Evolutionary conservation across 2,797 vertebrate species (phyloP).

Genomic region (Ciconia nigra): DNA sequence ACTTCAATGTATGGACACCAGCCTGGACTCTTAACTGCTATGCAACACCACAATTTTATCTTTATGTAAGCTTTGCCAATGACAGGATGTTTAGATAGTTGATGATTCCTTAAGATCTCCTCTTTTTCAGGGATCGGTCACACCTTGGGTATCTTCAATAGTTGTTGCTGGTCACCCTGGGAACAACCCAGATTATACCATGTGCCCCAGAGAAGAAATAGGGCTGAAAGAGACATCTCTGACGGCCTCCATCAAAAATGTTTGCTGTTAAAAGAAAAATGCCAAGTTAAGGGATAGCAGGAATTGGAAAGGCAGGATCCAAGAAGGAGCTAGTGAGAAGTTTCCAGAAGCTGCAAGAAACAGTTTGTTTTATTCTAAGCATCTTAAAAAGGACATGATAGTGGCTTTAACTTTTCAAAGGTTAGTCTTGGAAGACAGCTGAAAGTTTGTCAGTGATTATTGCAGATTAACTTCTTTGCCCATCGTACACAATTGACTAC

Average conservation of each 20-base stretch:
- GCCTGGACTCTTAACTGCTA: background rate
- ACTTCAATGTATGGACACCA: background rate
- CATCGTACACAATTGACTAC: background rate
- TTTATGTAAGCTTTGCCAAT: background rate
- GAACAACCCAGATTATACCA: background rate
- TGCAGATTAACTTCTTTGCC: background rate
- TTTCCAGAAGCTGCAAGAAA: background rate
- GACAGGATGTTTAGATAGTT: background rate
- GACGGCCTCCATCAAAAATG: background rate
- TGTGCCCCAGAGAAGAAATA: background rate
- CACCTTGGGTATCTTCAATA: background rate
- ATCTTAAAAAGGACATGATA: background rate
- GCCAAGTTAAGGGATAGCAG: background rate
- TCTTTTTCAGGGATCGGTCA: background rate
- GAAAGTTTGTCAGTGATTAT: background rate
- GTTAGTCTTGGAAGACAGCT: background rate
- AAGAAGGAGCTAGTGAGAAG: fast-evolving
- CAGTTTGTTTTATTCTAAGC: background rate
- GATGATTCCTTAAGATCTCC: background rate
- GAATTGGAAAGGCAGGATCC: background rate
- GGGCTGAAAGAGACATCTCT: background rate
- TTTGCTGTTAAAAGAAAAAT: background rate
- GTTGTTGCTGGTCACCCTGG: fast-evolving
- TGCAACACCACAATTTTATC: background rate
- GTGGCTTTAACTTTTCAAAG: background rate